Conservation (phyloP, 2,888 invertebrate species). For the Agonopterix alstromeriana region DNA sequence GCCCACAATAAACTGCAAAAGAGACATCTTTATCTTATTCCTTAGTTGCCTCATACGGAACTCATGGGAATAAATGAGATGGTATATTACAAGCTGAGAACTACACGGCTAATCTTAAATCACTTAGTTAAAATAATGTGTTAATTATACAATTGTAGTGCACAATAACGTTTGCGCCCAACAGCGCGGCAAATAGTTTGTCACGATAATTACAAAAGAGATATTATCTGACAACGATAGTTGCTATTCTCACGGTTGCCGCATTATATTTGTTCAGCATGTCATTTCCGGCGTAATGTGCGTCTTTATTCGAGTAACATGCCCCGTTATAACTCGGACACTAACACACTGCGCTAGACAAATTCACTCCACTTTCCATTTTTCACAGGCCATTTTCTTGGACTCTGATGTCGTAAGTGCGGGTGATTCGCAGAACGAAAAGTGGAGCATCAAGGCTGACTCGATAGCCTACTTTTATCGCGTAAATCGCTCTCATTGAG, state of each 20-base stretch:
- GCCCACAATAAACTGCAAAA: too few relatives aligned
- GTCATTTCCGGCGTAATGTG: slow-evolving; percentile 38
- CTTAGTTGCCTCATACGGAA: too few relatives aligned
- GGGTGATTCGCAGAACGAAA: slow-evolving; percentile 57
- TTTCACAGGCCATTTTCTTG: slow-evolving; percentile 65
- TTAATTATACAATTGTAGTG: not conserved
- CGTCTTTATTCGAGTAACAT: slow-evolving; percentile 40
- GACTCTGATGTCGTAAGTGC: slow-evolving; percentile 47
- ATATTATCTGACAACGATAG: slow-evolving; percentile 42
- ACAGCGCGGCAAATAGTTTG: slow-evolving; percentile 51
- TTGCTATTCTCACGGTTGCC: slow-evolving; percentile 50
- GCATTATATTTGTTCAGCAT: slow-evolving; percentile 33
- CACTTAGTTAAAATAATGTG: not conserved
- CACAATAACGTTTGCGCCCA: slow-evolving; percentile 22
- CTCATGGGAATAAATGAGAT: too few relatives aligned
- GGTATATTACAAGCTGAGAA: too few relatives aligned
- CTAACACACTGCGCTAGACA: slow-evolving; percentile 62
- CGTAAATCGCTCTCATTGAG: slow-evolving; percentile 18
- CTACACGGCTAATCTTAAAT: too few relatives aligned
- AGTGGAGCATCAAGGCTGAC: slow-evolving; percentile 47
- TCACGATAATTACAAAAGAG: slow-evolving; percentile 41
- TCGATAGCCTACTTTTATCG: slow-evolving; percentile 51
- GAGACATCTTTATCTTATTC: too few relatives aligned
- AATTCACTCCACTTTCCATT: slow-evolving; percentile 74
- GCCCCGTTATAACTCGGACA: slow-evolving; percentile 51